Evolutionary conservation across 2,888 invertebrate genomes (phyloP).

Genomic region (Lepidochrysops patricia): DNA sequence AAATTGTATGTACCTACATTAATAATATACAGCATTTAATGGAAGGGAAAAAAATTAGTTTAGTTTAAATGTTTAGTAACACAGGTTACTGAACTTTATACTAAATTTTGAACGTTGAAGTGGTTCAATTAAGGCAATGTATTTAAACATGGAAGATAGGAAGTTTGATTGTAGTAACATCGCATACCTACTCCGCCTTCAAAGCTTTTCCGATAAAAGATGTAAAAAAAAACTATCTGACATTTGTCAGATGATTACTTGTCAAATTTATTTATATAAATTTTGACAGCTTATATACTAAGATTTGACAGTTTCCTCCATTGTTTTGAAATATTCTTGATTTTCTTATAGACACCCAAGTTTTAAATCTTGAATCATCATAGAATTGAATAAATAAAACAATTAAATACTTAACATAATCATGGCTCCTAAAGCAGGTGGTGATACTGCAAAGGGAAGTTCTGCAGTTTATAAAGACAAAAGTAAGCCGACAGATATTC

Average conservation of each 20-base stretch:
- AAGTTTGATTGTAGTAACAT: no score
- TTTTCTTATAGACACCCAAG: neutral
- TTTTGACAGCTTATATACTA: neutral
- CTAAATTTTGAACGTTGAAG: no score
- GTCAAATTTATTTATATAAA: no score
- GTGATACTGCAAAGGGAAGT: slow-evolving; percentile 63
- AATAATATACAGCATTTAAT: no score
- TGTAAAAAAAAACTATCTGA: neutral
- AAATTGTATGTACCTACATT: no score
- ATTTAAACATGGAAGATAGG: no score
- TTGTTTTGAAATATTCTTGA: neutral
- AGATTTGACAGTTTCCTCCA: neutral
- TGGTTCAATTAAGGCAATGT: no score
- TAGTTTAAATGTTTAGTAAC: no score
- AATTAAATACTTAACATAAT: slow-evolving; percentile 16
- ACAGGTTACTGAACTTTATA: no score
- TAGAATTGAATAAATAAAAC: neutral
- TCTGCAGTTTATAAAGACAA: slow-evolving; percentile 87
- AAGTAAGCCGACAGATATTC: slow-evolving; percentile 95
- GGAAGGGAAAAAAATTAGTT: no score
- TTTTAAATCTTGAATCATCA: slow-evolving; percentile 15
- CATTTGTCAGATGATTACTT: neutral
- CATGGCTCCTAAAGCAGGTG: slow-evolving; percentile 68
- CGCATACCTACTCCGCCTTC: no score
- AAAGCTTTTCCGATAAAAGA: neutral